A percentile compares a stretch with the other conserved stretches of the same genome.
Conservation (phyloP, 2,113 vertebrate genomes). For the Carollia perspicillata region DNA sequence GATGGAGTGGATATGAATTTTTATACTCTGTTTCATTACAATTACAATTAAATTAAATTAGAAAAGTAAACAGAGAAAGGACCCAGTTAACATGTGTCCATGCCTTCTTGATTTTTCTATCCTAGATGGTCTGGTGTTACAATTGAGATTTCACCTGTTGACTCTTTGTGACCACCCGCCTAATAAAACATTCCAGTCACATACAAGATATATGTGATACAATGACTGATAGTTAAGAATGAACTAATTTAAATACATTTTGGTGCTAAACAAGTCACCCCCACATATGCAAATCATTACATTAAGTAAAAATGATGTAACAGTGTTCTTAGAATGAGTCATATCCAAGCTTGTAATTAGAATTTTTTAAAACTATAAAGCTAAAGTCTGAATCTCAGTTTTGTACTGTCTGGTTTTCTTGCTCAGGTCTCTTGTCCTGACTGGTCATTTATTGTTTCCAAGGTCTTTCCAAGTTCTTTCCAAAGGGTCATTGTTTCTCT, state of each 20-base stretch:
- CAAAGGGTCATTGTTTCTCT: not conserved
- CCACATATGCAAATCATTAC: not conserved
- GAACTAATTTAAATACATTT: not conserved
- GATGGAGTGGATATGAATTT: not conserved
- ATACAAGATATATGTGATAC: not conserved
- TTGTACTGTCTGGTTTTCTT: not conserved
- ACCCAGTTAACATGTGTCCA: not conserved
- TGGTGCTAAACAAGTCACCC: conserved; percentile 1
- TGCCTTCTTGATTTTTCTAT: not conserved
- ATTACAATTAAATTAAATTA: conserved; percentile 42
- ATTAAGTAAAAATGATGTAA: not conserved
- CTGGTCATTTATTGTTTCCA: not conserved
- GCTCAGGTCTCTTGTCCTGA: not conserved
- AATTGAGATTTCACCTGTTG: not conserved
- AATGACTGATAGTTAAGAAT: conserved; percentile 22
- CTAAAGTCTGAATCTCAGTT: conserved; percentile 12
- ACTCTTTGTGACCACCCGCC: not conserved
- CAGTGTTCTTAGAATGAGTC: not conserved
- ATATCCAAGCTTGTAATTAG: not conserved
- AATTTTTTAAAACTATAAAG: not conserved
- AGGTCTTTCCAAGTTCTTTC: not conserved
- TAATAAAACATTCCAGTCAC: conserved; percentile 17
- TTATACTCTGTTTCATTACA: not conserved
- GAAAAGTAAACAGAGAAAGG: conserved; percentile 25
- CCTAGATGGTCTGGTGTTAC: not conserved